Percentiles rank a stretch among this genome's conserved stretches.
Evolutionary conservation across 1,140 invertebrate species (phyloP).

Genomic region (Macrobrachium rosenbergii): DNA sequence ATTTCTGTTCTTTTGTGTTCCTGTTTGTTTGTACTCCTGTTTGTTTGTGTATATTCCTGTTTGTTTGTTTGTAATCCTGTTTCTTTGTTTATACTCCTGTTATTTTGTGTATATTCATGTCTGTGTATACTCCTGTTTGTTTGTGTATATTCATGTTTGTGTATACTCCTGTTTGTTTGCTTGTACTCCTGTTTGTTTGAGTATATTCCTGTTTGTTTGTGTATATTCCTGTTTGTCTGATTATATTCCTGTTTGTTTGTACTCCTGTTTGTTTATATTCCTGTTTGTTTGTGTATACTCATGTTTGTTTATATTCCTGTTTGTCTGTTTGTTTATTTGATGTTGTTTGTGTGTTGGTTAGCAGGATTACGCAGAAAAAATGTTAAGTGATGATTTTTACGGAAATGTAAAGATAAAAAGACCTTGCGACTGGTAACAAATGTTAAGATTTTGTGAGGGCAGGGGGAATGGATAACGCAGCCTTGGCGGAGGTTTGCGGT

Average conservation of each 20-base stretch:
- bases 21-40: too few species aligned
- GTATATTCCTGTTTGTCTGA: background rate
- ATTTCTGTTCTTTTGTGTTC: background rate
- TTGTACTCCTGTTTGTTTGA: background rate
- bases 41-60: too few species aligned
- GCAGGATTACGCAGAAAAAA: background rate
- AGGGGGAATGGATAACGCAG: too few species aligned
- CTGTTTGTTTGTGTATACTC: background rate
- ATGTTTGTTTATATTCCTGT: too few species aligned
- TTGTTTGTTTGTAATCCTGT: background rate
- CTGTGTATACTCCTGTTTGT: slow-evolving; percentile 8
- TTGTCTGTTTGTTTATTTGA: background rate
- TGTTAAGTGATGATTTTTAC: too few species aligned
- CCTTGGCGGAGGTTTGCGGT: too few species aligned
- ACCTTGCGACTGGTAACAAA: too few species aligned
- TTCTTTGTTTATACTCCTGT: background rate
- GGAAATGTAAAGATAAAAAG: too few species aligned
- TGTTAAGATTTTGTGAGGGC: too few species aligned
- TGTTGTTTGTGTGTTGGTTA: background rate
- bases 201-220: background rate
- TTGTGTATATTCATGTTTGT: background rate
- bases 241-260: slow-evolving; percentile 6
- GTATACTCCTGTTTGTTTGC: background rate
- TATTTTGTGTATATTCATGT: background rate
- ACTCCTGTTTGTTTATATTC: background rate